Base-by-base conservation (phyloP, 2,113 vertebrate species). In the Mus pahari region DNA sequence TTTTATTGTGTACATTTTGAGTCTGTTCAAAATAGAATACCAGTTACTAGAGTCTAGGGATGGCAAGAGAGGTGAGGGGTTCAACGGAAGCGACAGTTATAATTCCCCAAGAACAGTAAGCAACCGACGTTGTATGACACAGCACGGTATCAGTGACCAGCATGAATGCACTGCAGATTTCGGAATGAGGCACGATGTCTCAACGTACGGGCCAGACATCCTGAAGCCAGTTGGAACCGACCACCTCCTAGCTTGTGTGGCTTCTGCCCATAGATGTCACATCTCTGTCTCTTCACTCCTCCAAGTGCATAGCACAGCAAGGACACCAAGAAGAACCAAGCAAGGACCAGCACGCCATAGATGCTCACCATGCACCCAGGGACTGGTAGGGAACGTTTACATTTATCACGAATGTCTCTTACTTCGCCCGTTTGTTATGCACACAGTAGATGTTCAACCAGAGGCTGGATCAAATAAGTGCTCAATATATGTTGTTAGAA, bases 211-310 rank as follows among this genome's bases (percentile, higher is more conserved):
- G 31, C 42, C 50, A 64, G 81, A 45, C 16, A 60, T 58, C 55
- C 64, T 31, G 13, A 60, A 79, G 58, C 45, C 42, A 81, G 9
- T 89, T 39, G 86, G 5, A 55, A 60, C 22, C 5, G 0, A 55
- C 90, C 42, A 55, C 90, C 48, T 92, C 53, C 86, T 55, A n/a
- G 9, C 55, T 94, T 94, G n/a, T 58, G 26, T 64, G 64, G 45
- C 55, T 45, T 62, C 68, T 31, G 53, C 62, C 24, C n/a, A 45
- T 66, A 50, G 28, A n/a, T 7, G n/a, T 81, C 50, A n/a, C 22
- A 8, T 86, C 70, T 70, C 58, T 77, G 20, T 50, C 7, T 64
- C 42, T 74, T 92, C 28, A 42, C 78, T 83, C 68, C 12, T 16
- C 92, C 48, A 60, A 83, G 36, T 13, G 17, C 3, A 16, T 33